Evolutionary conservation across 2,113 vertebrate species (phyloP), one percentile per base, ranked within the genome.

Genomic region (Aramus guarauna): DNA sequence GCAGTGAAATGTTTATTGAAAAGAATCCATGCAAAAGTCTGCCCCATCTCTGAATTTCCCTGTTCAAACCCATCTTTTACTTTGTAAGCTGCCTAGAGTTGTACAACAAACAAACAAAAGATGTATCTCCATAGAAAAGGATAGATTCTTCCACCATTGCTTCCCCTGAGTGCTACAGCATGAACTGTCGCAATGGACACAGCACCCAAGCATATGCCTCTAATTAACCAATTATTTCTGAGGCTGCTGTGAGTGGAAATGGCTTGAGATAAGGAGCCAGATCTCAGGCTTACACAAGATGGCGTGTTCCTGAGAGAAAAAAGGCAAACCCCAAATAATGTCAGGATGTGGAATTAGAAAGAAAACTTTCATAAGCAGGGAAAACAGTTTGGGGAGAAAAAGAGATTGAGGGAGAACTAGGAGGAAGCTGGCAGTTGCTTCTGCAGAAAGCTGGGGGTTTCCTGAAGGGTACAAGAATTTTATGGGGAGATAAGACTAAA

Each of bases 181-280:
- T 41, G 56, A 94, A 73, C 73, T 90, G 48, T 60, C 2, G 7
- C 90, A 85, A 79, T 23, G 67, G 90, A 92, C 34, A 30, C 39
- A 85, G 62, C 59, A 79, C 75, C 78, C 85, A 76, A 88, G 50
- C 88, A 85, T 81, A 67, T 85, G 87, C 76, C 69, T 93, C 56
- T 75, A 63, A 89, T 95, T 91, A 91, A 81, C 64, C 64, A 87
- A 59, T 84, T 92, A 91, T 87, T 91, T 89, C 68, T 87, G 86
- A 89, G 89, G 68, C 76, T 95, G 80, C 71, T 80, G 55, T 73
- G 63, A 71, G 83, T 91, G 60, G 53, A 92, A 92, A 91, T 92
- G 62, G 34, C 26, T 53, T 67, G 86, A 94, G 76, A 85, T 55
- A 60, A 85, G 53, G 63, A 84, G 52, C 29, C 47, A 74, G 63